Percentiles rank a stretch among this genome's conserved stretches.
These are phyloP conservation scores for Pentalonia nigronervosa DNA, from an alignment of 1,140 invertebrate genomes.

Conservation along the genomic window DNA sequence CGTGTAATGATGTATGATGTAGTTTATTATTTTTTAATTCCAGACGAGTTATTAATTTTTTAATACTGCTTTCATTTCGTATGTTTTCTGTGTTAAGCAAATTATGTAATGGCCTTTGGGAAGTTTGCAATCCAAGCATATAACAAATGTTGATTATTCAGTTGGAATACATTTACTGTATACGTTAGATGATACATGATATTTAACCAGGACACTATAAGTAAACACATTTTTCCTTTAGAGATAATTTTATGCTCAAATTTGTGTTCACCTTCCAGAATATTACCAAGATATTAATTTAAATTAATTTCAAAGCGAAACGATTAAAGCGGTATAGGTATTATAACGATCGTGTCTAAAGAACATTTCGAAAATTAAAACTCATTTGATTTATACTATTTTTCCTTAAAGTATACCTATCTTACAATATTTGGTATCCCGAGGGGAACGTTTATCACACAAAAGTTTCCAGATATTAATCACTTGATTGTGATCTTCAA, in stretches of 20 bases:
- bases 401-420: background rate
- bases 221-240: constrained; percentile 17
- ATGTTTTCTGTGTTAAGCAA: background rate
- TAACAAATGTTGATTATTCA: constrained; percentile 7
- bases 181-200: background rate
- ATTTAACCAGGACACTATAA: constrained; percentile 7
- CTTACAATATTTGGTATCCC: background rate
- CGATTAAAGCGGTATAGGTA: constrained; percentile 17
- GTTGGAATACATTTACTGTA: constrained; percentile 2
- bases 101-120: background rate
- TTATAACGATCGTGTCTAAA: constrained; percentile 2
- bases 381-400: constrained; percentile 30
- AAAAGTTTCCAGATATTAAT: constrained; percentile 31
- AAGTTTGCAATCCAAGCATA: background rate
- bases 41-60: background rate
- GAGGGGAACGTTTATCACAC: background rate
- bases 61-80: background rate
- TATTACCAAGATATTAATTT: constrained; percentile 19
- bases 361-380: constrained; percentile 34
- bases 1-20: background rate
- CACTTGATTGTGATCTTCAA: constrained; percentile 33
- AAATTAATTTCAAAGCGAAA: constrained; percentile 34
- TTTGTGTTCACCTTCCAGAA: background rate
- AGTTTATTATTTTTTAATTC: background rate
- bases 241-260: background rate